phyloP scores from a whole-genome alignment of 2,113 vertebrate genomes.

The Misgurnus anguillicaudatus region DNA sequence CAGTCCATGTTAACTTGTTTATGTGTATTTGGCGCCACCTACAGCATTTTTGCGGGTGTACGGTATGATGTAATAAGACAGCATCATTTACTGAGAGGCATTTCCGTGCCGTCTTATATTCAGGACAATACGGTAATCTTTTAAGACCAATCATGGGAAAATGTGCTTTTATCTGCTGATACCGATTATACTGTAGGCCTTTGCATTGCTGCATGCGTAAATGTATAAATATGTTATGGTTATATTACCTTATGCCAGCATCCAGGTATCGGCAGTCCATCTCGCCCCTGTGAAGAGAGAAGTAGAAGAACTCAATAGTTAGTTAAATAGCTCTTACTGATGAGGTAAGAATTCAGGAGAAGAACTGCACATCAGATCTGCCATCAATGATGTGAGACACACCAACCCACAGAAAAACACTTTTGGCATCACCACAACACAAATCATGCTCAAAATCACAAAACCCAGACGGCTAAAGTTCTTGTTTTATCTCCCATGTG shows the following conservation, averaged over 20 bases:
- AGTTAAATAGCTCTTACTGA: background rate
- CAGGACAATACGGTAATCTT: too few species aligned
- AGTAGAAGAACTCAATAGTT: constrained; percentile 30
- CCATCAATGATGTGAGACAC: constrained; percentile 18
- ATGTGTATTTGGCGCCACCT: too few species aligned
- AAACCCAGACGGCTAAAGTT: background rate
- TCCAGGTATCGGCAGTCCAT: constrained; percentile 91
- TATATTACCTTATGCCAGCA: constrained; percentile 92
- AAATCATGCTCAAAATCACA: constrained; percentile 4
- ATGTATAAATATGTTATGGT: too few species aligned
- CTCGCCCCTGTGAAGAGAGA: constrained; percentile 82
- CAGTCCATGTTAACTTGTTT: too few species aligned
- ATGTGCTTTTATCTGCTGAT: too few species aligned
- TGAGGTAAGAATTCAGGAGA: background rate
- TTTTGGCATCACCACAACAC: background rate
- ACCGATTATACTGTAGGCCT: too few species aligned
- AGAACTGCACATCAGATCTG: background rate
- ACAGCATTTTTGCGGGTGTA: too few species aligned
- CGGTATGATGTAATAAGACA: too few species aligned
- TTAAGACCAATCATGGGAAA: too few species aligned
- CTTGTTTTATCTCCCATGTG: background rate
- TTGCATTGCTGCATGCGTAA: too few species aligned
- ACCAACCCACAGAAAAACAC: background rate
- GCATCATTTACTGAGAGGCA: too few species aligned
- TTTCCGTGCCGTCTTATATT: too few species aligned